phyloP scores from a whole-genome alignment of 2,888 invertebrate species.

The Sphaeridia pumilis region DNA sequence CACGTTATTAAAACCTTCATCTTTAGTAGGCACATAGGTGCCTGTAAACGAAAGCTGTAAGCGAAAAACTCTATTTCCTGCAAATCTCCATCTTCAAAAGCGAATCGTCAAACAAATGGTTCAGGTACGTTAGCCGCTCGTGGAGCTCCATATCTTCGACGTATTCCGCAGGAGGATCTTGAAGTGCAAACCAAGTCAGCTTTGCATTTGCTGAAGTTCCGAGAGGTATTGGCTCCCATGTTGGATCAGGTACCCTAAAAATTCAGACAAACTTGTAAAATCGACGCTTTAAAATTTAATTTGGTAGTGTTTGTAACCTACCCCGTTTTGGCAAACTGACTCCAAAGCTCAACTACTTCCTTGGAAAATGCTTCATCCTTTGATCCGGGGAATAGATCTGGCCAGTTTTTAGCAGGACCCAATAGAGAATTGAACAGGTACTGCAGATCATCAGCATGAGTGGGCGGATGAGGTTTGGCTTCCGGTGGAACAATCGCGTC shows the following conservation, averaged over 20 bases:
- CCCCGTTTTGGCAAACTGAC: constrained; percentile 4
- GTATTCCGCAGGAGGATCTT: not conserved
- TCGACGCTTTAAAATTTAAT: not conserved
- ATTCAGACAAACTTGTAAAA: not conserved
- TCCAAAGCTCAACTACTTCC: constrained; percentile 4
- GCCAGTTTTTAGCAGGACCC: constrained; percentile 6
- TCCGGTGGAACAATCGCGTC: not conserved
- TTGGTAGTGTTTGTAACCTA: not conserved
- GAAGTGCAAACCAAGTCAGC: not conserved
- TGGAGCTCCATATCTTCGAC: not conserved
- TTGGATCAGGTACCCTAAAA: not conserved
- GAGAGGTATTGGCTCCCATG: not conserved
- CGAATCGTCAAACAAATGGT: not conserved
- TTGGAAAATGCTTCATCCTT: constrained; percentile 3
- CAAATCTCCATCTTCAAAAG: no score
- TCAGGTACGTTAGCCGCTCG: not conserved
- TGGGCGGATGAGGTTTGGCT: not conserved
- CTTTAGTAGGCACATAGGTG: no score
- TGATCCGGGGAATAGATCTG: not conserved
- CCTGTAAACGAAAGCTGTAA: no score
- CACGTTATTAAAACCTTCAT: no score
- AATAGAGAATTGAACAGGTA: constrained; percentile 7
- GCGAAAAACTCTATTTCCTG: no score
- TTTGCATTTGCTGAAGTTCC: not conserved
- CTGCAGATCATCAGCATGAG: constrained; percentile 13